These are phyloP conservation scores for Heliconius himera DNA, from an alignment of 1,140 invertebrate species.

Conservation along the genomic window DNA sequence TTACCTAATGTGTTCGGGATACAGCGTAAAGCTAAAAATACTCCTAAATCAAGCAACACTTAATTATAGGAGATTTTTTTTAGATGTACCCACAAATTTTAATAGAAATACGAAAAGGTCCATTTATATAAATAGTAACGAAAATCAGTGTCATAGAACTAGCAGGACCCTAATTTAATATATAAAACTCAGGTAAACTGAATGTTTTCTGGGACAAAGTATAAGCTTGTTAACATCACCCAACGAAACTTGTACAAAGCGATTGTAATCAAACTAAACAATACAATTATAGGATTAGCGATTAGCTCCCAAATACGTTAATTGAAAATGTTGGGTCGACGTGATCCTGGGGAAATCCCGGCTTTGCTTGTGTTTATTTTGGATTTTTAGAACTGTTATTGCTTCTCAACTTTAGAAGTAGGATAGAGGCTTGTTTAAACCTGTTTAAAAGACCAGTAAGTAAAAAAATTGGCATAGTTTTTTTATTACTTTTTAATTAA, in stretches of 20 bases:
- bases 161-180: not conserved
- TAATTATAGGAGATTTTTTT: too few species aligned
- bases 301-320: constrained; percentile 17
- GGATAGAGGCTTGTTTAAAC: too few species aligned
- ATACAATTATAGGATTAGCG: constrained; percentile 19
- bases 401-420: too few species aligned
- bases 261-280: constrained; percentile 20
- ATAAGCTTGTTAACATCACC: constrained; percentile 11
- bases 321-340: constrained; percentile 9
- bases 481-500: too few species aligned
- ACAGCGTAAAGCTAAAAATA: too few species aligned
- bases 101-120: too few species aligned
- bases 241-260: constrained; percentile 10
- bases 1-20: too few species aligned
- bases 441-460: too few species aligned
- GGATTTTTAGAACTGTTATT: not conserved
- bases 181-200: constrained; percentile 8
- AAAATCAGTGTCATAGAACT: not conserved
- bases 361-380: not conserved
- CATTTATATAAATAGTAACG: not conserved
- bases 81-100: too few species aligned
- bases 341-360: not conserved
- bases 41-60: too few species aligned
- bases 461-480: too few species aligned
- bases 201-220: constrained; percentile 9